These are phyloP conservation scores for Willowsia nigromaculata DNA, from an alignment of 2,888 invertebrate genomes.

Conservation along the genomic window DNA sequence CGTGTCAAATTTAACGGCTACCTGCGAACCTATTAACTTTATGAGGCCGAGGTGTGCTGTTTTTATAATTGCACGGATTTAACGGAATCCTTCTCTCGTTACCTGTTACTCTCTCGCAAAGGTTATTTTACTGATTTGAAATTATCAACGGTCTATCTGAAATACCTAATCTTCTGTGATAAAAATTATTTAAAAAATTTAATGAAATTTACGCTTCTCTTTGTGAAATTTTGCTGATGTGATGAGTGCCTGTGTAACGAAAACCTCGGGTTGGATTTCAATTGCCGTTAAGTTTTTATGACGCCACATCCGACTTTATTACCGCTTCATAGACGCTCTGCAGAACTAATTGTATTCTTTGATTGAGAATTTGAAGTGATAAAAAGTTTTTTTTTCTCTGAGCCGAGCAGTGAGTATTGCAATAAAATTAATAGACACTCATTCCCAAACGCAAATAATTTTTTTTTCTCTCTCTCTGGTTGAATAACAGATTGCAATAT, in stretches of 20 bases:
- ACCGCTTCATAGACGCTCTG: background rate
- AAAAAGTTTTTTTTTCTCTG: background rate
- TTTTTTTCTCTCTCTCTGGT: background rate
- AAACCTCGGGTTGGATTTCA: background rate
- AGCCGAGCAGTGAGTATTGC: background rate
- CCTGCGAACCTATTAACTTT: no score
- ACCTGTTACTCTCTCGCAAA: no score
- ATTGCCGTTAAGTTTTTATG: background rate
- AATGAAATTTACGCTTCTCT: conserved; percentile 22
- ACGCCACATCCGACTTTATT: background rate
- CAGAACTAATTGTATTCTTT: background rate
- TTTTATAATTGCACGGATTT: no score
- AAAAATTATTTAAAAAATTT: background rate
- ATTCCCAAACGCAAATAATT: background rate
- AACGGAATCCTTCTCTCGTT: no score
- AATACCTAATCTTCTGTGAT: background rate
- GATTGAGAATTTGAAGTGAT: background rate
- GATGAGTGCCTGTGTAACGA: background rate
- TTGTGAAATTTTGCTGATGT: no score
- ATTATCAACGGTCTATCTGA: background rate
- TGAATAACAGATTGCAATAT: background rate
- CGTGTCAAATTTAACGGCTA: background rate
- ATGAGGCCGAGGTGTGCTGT: no score
- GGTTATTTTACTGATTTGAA: no score
- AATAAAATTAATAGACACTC: background rate